Evolutionary conservation across 2,113 vertebrate species (phyloP), one percentile per base, ranked within the genome.

Genomic region (Sisor rabdophorus): DNA sequence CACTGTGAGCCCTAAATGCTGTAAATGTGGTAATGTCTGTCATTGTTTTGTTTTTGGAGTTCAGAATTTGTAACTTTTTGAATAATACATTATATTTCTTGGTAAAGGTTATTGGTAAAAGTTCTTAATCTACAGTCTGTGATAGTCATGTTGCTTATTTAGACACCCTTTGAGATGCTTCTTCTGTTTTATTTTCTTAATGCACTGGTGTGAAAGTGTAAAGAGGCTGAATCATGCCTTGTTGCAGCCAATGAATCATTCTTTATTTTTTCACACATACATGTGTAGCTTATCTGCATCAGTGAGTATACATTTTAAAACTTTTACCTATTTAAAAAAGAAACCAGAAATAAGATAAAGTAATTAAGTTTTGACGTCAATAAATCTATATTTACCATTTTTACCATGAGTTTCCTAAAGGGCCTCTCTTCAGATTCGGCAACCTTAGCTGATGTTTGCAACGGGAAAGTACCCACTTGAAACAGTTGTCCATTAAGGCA

Each of bases 401-500:
- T 26, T 28, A 24, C 48, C 54, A 22, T 26, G 36, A 61, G 52
- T 58, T 77, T 71, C 56, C 47, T 19, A 50, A 8, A 36, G 24
- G 30, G 24, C 50, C 64, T 22, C 55, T 26, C 40, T 58, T 32
- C 70, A 67, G 28, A 63, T 74, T 58, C n/a, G 64, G 58, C 44
- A 64, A 48, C 55, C 55, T 24, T 53, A 64, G 71, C 68, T 77
- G 78, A 58, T 79, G 71, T 84, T 81, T 74, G 81, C 71, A 59
- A 81, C 55, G 26, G 82, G 82, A 84, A 84, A 84, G 80, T 79
- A 81, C 82, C 77, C 67, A 64, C 79, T 77, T 79, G 64, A 77
- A 81, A 76, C 73, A 68, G 52, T 61, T 79, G 80, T 81, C 82
- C 79, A 81, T 80, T 84, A 84, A 81, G 24, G 63, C 74, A 81